These are phyloP conservation scores for Steromphala cineraria DNA, from an alignment of 2,888 invertebrate species.

Conservation along the genomic window DNA sequence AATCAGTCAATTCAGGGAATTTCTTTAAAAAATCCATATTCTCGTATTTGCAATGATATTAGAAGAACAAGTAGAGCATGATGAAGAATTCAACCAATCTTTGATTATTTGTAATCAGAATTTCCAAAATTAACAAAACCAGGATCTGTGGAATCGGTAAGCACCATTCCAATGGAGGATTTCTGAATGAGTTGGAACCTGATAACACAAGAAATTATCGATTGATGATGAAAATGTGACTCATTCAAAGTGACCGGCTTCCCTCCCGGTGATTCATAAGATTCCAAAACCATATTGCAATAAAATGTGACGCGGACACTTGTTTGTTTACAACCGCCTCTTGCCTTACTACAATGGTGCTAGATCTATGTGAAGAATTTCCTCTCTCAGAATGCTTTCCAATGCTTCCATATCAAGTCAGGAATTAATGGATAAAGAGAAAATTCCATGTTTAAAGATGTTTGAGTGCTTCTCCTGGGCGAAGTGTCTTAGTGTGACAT, in stretches of 20 bases:
- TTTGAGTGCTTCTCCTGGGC: neutral
- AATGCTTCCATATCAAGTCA: neutral
- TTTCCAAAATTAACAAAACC: neutral
- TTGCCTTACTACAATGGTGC: neutral
- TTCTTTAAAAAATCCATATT: neutral
- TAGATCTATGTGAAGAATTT: neutral
- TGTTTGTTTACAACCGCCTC: neutral
- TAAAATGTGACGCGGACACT: conserved; percentile 4
- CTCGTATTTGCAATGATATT: neutral
- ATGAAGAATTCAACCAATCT: too few species aligned
- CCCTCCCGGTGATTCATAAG: neutral
- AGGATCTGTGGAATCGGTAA: neutral
- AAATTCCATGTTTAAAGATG: neutral
- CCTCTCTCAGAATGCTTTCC: neutral
- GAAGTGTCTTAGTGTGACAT: neutral
- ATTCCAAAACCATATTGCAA: neutral
- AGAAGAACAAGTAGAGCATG: too few species aligned
- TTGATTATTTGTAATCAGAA: too few species aligned
- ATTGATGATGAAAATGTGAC: conserved; percentile 10
- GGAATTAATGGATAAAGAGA: neutral
- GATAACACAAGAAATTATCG: conserved; percentile 1
- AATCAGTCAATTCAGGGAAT: neutral
- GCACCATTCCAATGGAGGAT: neutral
- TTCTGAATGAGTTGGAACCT: neutral
- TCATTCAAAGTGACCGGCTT: neutral